A percentile compares a stretch with the other conserved stretches of the same genome.
These are phyloP conservation scores for Clinocottus analis DNA, from an alignment of 2,113 vertebrate genomes.

Conservation along the genomic window DNA sequence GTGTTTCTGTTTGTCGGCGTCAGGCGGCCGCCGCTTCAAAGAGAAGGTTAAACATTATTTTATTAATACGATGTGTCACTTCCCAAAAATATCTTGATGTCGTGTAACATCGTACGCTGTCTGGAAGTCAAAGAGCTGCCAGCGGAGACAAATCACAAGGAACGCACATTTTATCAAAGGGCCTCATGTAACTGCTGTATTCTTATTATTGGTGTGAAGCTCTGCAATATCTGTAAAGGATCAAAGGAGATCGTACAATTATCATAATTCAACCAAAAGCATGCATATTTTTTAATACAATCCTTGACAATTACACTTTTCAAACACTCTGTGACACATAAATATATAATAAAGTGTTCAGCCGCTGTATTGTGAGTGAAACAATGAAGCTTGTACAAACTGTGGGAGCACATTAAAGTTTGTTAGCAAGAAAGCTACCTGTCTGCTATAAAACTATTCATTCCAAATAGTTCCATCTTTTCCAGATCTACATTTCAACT, in stretches of 20 bases:
- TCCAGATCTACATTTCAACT: no score
- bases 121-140: background rate
- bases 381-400: no score
- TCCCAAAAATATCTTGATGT: background rate
- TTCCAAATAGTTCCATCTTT: no score
- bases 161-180: background rate
- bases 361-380: no score
- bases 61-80: constrained; percentile 9
- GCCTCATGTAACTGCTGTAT: background rate
- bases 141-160: background rate
- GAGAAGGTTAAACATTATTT: constrained; percentile 18
- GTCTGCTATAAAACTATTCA: no score
- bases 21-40: constrained; percentile 6
- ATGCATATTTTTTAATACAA: background rate
- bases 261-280: background rate
- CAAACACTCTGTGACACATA: no score
- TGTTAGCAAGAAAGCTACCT: no score
- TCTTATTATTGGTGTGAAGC: background rate
- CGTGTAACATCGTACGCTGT: background rate
- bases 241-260: background rate
- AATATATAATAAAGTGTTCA: no score
- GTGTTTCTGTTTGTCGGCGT: constrained; percentile 17
- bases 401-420: no score
- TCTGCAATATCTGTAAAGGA: background rate
- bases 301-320: background rate